These are phyloP conservation scores for Pluvianellus socialis DNA, from an alignment of 2,113 vertebrate species.

Conservation along the genomic window DNA sequence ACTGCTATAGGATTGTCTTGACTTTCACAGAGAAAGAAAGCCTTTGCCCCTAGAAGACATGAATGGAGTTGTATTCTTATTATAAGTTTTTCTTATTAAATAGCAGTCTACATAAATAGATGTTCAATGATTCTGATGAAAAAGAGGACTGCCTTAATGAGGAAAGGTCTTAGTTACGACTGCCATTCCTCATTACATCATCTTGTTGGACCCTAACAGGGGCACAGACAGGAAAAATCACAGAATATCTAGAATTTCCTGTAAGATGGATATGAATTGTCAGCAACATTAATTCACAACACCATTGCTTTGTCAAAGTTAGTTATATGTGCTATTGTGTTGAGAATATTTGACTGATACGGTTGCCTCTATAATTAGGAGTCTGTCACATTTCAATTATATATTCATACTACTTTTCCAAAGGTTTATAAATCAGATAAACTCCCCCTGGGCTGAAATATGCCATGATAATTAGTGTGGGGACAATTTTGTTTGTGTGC, in stretches of 20 bases:
- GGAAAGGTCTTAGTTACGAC: not conserved
- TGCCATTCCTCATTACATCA: not conserved
- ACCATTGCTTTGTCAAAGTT: slow-evolving; percentile 7
- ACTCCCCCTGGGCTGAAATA: not conserved
- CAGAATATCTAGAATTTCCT: not conserved
- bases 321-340: not conserved
- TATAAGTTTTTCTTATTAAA: not conserved
- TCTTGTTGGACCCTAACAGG: not conserved
- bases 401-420: not conserved
- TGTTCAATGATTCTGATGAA: not conserved
- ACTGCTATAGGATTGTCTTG: not conserved
- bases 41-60: not conserved
- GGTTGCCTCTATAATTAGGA: slow-evolving; percentile 17
- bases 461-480: not conserved
- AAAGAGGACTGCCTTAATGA: not conserved
- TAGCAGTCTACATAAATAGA: not conserved
- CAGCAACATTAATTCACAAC: slow-evolving; percentile 1
- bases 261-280: not conserved
- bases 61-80: not conserved
- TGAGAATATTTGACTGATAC: slow-evolving; percentile 13
- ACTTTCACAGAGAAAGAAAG: not conserved
- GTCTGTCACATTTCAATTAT: slow-evolving; percentile 26
- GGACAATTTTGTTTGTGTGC: not conserved
- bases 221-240: not conserved
- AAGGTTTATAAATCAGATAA: slow-evolving; percentile 8